Percentiles rank a stretch among this genome's conserved stretches.
Evolutionary conservation across 2,113 vertebrate species (phyloP).

Genomic region (Trogon melanurus): DNA sequence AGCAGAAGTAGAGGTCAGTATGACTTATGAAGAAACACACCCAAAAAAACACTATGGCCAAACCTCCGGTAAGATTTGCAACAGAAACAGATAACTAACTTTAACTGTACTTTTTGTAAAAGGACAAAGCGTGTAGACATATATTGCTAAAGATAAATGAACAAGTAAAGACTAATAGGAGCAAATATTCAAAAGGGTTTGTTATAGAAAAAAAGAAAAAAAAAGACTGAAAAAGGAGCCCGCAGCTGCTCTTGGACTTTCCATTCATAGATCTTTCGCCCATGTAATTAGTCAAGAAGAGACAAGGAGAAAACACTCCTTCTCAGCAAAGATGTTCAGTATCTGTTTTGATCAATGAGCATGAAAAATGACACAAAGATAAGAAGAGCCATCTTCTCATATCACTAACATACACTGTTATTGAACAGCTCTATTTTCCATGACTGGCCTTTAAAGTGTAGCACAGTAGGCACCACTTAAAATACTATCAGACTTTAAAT

Average conservation of each 20-base stretch:
- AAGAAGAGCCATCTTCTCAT: neutral
- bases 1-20: neutral
- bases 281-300: neutral
- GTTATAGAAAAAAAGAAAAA: neutral
- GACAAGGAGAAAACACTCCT: neutral
- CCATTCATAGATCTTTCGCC: neutral
- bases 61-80: neutral
- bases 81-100: neutral
- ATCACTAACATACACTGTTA: neutral
- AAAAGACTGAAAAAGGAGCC: neutral
- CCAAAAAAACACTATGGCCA: neutral
- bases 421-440: neutral
- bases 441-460: neutral
- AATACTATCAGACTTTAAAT: neutral
- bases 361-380: neutral
- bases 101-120: neutral
- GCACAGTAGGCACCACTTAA: neutral
- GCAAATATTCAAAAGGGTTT: neutral
- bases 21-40: neutral
- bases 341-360: neutral
- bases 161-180: neutral
- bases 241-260: neutral
- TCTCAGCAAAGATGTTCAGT: neutral
- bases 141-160: neutral
- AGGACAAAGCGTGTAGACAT: neutral